These are phyloP conservation scores for Nysson spinosus DNA, from an alignment of 2,888 invertebrate genomes.

Conservation along the genomic window DNA sequence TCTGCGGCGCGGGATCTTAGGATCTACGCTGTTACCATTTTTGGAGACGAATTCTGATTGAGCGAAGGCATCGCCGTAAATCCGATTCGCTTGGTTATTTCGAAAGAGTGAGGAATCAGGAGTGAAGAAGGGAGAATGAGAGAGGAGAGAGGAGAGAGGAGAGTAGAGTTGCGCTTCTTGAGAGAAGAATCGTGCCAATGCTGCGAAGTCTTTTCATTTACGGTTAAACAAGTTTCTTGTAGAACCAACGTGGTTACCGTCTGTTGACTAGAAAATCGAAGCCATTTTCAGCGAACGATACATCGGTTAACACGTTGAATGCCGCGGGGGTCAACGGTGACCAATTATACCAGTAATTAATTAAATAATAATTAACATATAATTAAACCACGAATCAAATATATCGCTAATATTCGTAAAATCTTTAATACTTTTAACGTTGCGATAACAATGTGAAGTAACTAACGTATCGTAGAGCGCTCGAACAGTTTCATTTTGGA, in stretches of 20 bases:
- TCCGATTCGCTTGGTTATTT: slow-evolving; percentile 37
- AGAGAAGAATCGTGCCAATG: slow-evolving; percentile 64
- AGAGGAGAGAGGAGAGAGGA: not conserved
- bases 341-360: not conserved
- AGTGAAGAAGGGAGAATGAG: slow-evolving; percentile 2
- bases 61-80: slow-evolving; percentile 29
- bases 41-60: slow-evolving; percentile 32
- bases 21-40: slow-evolving; percentile 22
- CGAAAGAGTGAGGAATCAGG: slow-evolving; percentile 34
- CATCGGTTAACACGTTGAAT: not conserved
- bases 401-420: no score
- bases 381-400: no score
- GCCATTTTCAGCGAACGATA: slow-evolving; percentile 3
- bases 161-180: slow-evolving; percentile 50
- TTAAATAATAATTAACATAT: no score
- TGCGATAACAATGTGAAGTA: no score
- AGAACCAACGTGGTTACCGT: slow-evolving; percentile 38
- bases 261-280: slow-evolving; percentile 20
- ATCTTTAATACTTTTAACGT: no score
- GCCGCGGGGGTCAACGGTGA: not conserved
- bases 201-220: slow-evolving; percentile 54
- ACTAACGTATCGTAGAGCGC: no score
- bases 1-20: not conserved
- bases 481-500: no score
- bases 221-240: slow-evolving; percentile 52